Evolutionary conservation across 2,113 vertebrate genomes (phyloP).

Genomic region (Trichechus manatus): DNA sequence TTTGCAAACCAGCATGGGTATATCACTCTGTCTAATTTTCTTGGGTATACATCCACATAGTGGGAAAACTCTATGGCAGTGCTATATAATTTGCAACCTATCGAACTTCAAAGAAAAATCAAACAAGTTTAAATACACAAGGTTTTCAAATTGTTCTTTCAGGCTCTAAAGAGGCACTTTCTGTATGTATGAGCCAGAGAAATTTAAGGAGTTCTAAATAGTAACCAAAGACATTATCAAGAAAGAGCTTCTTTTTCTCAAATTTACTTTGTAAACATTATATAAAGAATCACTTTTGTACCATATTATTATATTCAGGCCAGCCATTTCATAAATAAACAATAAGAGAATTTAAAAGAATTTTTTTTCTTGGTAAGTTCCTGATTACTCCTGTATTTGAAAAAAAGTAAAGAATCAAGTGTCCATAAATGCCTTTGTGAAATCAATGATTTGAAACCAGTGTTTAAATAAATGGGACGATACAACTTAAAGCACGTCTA

Average conservation of each 20-base stretch:
- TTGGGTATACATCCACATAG: constrained; percentile 73
- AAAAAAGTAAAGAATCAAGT: constrained; percentile 64
- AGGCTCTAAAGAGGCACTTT: constrained; percentile 50
- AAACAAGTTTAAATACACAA: constrained; percentile 72
- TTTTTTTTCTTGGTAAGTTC: constrained; percentile 33
- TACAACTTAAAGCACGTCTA: constrained; percentile 54
- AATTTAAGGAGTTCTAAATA: constrained; percentile 70
- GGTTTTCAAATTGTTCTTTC: constrained; percentile 69
- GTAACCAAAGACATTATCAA: constrained; percentile 19
- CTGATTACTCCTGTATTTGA: constrained; percentile 52
- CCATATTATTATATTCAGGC: not conserved
- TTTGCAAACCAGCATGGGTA: constrained; percentile 83
- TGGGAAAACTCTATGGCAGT: constrained; percentile 53
- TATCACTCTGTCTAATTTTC: constrained; percentile 84
- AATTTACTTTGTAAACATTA: constrained; percentile 21
- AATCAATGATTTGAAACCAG: constrained; percentile 48
- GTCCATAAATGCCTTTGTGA: constrained; percentile 53
- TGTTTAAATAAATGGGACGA: constrained; percentile 48
- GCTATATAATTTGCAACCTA: constrained; percentile 75
- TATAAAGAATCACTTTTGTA: constrained; percentile 58
- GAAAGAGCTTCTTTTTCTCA: not conserved
- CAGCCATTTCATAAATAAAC: constrained; percentile 47
- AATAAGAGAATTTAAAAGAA: constrained; percentile 34
- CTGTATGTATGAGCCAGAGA: not conserved
- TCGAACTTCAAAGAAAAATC: constrained; percentile 77